Percentiles rank a stretch among this genome's conserved stretches.
phyloP scores from a whole-genome alignment of 2,888 invertebrate species.

The Thecocarcelia acutangulata region DNA sequence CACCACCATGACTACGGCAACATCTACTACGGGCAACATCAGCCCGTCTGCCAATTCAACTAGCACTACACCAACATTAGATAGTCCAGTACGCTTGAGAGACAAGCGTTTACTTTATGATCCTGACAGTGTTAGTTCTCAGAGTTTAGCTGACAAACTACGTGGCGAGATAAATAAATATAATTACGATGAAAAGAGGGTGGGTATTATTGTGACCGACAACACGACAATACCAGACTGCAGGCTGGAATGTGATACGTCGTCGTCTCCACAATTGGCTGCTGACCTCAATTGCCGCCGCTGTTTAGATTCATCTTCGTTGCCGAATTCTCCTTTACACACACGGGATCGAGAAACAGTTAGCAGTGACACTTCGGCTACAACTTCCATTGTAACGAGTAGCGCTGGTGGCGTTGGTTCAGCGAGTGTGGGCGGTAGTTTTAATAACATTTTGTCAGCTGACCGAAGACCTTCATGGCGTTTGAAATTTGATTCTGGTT shows the following conservation, averaged over 20 bases:
- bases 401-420: constrained; percentile 17
- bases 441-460: constrained; percentile 72
- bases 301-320: constrained; percentile 71
- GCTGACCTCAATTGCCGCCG: constrained; percentile 70
- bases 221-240: constrained; percentile 55
- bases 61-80: constrained; percentile 81
- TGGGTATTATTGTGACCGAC: constrained; percentile 53
- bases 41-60: constrained; percentile 50
- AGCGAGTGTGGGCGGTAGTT: constrained; percentile 53
- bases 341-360: constrained; percentile 52
- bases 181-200: constrained; percentile 69
- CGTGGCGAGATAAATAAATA: constrained; percentile 78
- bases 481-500: constrained; percentile 92
- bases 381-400: constrained; percentile 37
- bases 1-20: constrained; percentile 11
- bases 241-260: constrained; percentile 54
- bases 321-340: constrained; percentile 73
- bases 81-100: constrained; percentile 78
- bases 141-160: constrained; percentile 76
- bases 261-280: constrained; percentile 52
- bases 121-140: constrained; percentile 76
- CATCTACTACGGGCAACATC: constrained; percentile 14
- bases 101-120: constrained; percentile 80
- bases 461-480: constrained; percentile 96
- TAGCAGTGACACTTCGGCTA: constrained; percentile 50